Conservation (phyloP, 2,113 vertebrate genomes). For the Ictalurus punctatus region DNA sequence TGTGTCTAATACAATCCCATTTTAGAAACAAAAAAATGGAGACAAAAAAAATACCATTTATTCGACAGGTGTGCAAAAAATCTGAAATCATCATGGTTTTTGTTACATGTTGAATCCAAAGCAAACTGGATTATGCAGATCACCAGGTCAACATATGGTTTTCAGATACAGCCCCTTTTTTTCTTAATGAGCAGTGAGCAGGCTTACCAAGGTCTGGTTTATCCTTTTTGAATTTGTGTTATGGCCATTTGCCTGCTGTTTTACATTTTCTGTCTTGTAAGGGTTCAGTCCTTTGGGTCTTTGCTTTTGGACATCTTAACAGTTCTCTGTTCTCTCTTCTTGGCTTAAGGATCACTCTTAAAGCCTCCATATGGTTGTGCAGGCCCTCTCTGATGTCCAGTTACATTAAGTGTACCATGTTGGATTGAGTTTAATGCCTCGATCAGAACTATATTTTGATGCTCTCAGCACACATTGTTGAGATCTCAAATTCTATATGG, state of each 20-base stretch:
- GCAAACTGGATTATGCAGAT: conserved; percentile 50
- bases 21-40: conserved; percentile 4
- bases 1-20: neutral
- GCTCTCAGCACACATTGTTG: conserved; percentile 4
- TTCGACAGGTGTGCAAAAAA: conserved; percentile 66
- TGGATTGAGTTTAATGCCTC: conserved; percentile 51
- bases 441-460: conserved; percentile 37
- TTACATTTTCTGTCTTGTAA: conserved; percentile 59
- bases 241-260: conserved; percentile 55
- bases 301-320: conserved; percentile 57
- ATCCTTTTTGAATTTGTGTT: conserved; percentile 43
- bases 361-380: conserved; percentile 65
- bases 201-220: conserved; percentile 39
- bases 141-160: conserved; percentile 36
- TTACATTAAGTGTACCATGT: conserved; percentile 51
- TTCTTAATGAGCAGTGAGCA: conserved; percentile 38
- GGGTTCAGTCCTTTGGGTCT: conserved; percentile 57
- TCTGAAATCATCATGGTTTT: conserved; percentile 45
- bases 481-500: neutral
- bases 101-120: conserved; percentile 37
- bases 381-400: conserved; percentile 55
- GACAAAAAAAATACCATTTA: conserved; percentile 62
- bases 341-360: conserved; percentile 60
- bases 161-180: conserved; percentile 30
- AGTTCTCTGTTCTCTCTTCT: conserved; percentile 60